phyloP scores from a whole-genome alignment of 2,113 vertebrate genomes.

The Regulus satrapa region DNA sequence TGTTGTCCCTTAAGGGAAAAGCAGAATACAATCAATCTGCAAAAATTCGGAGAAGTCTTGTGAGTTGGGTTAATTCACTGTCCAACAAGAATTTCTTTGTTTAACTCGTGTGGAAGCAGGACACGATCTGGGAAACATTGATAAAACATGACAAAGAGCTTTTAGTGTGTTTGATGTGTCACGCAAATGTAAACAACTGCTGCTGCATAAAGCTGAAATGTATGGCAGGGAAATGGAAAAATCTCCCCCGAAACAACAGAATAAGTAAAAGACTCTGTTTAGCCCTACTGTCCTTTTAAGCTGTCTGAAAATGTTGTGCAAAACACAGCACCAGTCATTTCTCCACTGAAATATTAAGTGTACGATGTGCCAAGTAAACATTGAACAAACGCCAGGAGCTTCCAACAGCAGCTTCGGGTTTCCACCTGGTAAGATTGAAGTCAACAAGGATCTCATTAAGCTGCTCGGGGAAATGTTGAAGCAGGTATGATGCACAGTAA shows the following conservation, averaged over 20 bases:
- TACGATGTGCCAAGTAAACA: background rate
- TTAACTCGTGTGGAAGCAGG: background rate
- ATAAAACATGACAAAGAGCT: slow-evolving; percentile 31
- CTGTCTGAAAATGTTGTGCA: background rate
- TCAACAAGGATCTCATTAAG: background rate
- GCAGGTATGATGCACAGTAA: background rate
- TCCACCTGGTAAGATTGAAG: background rate
- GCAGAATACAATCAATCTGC: background rate
- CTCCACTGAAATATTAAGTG: background rate
- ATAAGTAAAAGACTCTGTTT: background rate
- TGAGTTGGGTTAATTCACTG: background rate
- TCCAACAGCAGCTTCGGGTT: background rate
- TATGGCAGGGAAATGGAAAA: background rate
- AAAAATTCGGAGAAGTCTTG: background rate
- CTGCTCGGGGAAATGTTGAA: background rate
- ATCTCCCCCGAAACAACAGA: background rate
- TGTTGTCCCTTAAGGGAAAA: background rate
- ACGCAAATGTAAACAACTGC: background rate
- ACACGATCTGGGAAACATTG: background rate
- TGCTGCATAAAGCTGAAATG: background rate
- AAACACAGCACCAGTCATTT: background rate
- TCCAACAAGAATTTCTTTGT: background rate
- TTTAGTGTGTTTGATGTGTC: background rate
- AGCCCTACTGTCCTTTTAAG: background rate
- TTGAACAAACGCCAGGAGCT: background rate